These are phyloP conservation scores for Ceyx margarethae DNA, from an alignment of 2,113 vertebrate species.

Conservation along the genomic window DNA sequence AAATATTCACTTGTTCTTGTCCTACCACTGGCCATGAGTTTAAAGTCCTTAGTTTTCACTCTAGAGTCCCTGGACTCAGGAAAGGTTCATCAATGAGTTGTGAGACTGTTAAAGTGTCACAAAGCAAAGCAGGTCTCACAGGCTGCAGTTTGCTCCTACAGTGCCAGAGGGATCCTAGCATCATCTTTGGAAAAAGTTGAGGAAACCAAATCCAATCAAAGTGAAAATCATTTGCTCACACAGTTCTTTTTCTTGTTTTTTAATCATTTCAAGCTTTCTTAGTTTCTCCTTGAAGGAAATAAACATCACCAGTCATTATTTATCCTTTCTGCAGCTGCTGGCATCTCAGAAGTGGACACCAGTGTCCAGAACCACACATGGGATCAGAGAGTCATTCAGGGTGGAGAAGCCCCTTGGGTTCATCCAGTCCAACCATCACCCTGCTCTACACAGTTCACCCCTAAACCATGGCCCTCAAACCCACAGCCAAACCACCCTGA, in stretches of 20 bases:
- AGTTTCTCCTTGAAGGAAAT: neutral
- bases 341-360: neutral
- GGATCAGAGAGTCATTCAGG: neutral
- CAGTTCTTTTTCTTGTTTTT: neutral
- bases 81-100: neutral
- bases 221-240: neutral
- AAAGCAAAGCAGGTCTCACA: neutral
- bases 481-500: too few species aligned
- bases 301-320: rapidly evolving
- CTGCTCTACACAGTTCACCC: too few species aligned
- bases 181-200: neutral
- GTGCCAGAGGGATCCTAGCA: neutral
- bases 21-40: neutral
- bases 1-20: neutral
- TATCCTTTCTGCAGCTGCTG: neutral
- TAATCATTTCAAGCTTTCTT: neutral
- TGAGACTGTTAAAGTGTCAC: neutral
- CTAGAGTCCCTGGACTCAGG: neutral
- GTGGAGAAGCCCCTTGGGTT: too few species aligned
- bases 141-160: neutral
- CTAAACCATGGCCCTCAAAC: too few species aligned
- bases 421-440: too few species aligned
- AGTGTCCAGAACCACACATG: neutral
- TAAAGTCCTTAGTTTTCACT: neutral
- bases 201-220: neutral